Evolutionary conservation across 2,888 invertebrate genomes (phyloP), one percentile per base, ranked within the genome.

Genomic region (Nemotelus pantherinus): DNA sequence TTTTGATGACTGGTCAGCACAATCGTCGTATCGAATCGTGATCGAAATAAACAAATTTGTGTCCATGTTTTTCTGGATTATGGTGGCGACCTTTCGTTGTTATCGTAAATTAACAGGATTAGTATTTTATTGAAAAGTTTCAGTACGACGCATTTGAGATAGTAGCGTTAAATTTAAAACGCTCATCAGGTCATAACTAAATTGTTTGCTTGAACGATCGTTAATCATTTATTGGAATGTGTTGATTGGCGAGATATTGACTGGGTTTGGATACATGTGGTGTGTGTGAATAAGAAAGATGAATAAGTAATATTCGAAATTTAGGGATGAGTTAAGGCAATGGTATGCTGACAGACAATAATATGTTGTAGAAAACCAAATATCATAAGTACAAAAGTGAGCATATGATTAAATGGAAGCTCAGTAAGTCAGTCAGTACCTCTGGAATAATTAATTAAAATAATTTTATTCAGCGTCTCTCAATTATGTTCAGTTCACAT

Each of bases 81-180:
- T 74, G 60, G 74, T 74, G 74, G 74, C 63, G 60, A 74, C 74
- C 74, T 74, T 74, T 60, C 48, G 60, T 74, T 74, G 74, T 60
- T 74, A 60, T 60, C 74, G 50, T 74, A 74, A 74, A 74, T 74
- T 60, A 74, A 74, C 48, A 60, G 74, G 63, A 74, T 74, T 74
- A 74, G 60, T 43, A 48, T 74, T 74, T 50, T 74, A 74, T 60
- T 74, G 63, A 74, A 25, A 74, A 10, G 63, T 41, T 74, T 60
- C 6, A 9, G 48, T 47, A 68, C 41, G 63, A 43, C 5, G 55
- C 53, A 55, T 7, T 72, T 44, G 25, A 58, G 25, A 48, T 47
- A 50, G 60, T 74, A 74, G 74, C 74, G 60, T 60, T 39, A 60
- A 74, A 63, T 74, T 71, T 68, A 44, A 55, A 55, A 50, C 44